A percentile compares a stretch with the other conserved stretches of the same genome.
Evolutionary conservation across 2,797 vertebrate species (phyloP).

Genomic region (Catamblyrhynchus diadema): DNA sequence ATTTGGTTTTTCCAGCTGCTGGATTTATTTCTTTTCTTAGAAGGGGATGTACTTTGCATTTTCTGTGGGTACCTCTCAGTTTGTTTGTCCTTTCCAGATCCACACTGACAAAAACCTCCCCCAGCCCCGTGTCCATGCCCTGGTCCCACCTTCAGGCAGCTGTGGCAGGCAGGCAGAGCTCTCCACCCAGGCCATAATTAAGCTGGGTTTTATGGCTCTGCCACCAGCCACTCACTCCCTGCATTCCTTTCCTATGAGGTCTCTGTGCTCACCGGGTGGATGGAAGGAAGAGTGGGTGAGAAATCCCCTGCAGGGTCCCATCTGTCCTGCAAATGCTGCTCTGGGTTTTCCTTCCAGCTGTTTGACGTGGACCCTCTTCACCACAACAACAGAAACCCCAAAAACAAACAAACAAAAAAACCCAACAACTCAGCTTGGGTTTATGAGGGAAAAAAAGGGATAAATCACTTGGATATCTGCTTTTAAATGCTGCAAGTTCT

Average conservation of each 20-base stretch:
- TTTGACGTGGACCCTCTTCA: background rate
- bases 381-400: background rate
- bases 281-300: background rate
- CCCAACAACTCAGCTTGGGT: background rate
- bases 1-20: background rate
- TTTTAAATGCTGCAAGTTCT: background rate
- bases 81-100: background rate
- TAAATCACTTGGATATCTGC: background rate
- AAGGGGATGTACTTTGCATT: accelerated
- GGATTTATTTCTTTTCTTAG: background rate
- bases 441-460: background rate
- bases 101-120: background rate
- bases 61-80: background rate
- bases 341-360: background rate
- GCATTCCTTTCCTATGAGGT: constrained; percentile 59
- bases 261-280: background rate
- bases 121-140: background rate
- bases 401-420: background rate
- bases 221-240: constrained; percentile 43
- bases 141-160: background rate
- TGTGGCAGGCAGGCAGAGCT: background rate
- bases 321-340: background rate
- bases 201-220: constrained; percentile 3
- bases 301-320: constrained; percentile 1
- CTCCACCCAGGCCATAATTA: constrained; percentile 6